Conservation (phyloP, 2,113 vertebrate species). For the Syngnathus floridae region DNA sequence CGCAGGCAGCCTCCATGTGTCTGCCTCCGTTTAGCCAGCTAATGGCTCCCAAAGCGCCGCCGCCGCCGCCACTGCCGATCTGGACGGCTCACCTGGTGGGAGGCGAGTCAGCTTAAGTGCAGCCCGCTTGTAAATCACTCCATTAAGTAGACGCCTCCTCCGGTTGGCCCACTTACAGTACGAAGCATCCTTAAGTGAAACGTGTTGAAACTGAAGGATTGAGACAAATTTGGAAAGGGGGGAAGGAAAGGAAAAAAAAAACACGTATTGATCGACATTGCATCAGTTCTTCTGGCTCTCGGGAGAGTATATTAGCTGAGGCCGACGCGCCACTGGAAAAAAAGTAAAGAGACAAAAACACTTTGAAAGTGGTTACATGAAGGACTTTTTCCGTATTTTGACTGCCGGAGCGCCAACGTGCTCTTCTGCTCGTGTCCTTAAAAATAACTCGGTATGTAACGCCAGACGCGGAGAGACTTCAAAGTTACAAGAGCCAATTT, state of each 20-base stretch:
- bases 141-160: constrained; percentile 10
- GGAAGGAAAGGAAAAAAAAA: constrained; percentile 15
- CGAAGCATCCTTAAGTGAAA: constrained; percentile 27
- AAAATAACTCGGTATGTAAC: constrained; percentile 24
- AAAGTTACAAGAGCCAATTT: constrained; percentile 19
- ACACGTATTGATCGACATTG: constrained; percentile 54
- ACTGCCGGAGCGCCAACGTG: not conserved
- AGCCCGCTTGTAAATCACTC: constrained; percentile 25
- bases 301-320: constrained; percentile 39
- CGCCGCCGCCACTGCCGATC: not conserved
- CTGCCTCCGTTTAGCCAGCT: constrained; percentile 42
- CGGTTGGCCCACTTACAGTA: constrained; percentile 10
- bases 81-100: constrained; percentile 16
- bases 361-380: constrained; percentile 28
- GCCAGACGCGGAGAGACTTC: constrained; percentile 15
- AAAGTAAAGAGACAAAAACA: constrained; percentile 15
- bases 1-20: constrained; percentile 27
- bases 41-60: constrained; percentile 33
- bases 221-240: constrained; percentile 1
- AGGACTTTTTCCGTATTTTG: constrained; percentile 19
- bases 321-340: constrained; percentile 19
- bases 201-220: constrained; percentile 5
- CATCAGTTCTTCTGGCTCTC: constrained; percentile 49
- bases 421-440: constrained; percentile 17
- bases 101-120: constrained; percentile 5